Percentiles rank a stretch among this genome's conserved stretches.
Conservation (phyloP, 2,113 vertebrate genomes). For the Brachypodius melanocephalos region DNA sequence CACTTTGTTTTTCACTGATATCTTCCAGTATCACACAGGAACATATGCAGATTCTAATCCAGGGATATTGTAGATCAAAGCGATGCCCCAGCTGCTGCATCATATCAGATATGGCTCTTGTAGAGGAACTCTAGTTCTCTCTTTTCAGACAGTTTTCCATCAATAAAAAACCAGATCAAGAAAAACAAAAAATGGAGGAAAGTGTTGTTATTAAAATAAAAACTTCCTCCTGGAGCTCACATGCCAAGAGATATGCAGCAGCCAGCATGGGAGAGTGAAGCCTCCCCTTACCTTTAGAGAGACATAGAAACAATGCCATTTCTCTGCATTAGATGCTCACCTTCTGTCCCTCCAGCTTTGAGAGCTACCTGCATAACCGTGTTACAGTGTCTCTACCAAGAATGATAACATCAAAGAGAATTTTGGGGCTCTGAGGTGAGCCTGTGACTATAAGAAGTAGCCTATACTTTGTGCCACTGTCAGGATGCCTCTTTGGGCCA, state of each 20-base stretch:
- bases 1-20: background rate
- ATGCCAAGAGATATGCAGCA: background rate
- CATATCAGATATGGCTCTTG: fast-evolving
- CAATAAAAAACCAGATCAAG: background rate
- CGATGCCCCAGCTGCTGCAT: background rate
- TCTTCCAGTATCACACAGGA: background rate
- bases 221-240: background rate
- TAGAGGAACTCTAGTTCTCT: background rate
- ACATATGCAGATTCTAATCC: background rate
- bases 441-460: background rate
- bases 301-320: background rate
- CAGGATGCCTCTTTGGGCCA: background rate
- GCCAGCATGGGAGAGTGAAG: background rate
- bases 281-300: background rate
- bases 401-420: background rate
- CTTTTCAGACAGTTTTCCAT: background rate
- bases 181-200: background rate
- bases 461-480: fast-evolving
- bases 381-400: background rate
- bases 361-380: background rate
- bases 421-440: background rate
- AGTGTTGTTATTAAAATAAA: background rate
- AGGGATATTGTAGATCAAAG: background rate
- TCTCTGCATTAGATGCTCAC: background rate
- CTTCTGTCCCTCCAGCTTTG: background rate